phyloP scores from a whole-genome alignment of 2,797 vertebrate species.

The Hydrocynus forskahlii region DNA sequence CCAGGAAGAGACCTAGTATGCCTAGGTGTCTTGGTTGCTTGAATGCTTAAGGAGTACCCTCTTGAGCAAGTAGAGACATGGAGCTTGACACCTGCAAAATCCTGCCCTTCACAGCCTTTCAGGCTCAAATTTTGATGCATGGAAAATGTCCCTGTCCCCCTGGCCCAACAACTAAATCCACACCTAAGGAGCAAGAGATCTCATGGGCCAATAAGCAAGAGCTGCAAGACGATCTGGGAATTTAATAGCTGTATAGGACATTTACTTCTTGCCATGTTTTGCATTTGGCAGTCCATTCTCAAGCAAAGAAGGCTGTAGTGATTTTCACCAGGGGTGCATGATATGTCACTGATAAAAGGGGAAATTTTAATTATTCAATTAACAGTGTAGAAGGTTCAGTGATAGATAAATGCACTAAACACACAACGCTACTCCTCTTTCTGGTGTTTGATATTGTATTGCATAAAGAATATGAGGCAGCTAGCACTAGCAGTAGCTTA shows the following conservation, averaged over 20 bases:
- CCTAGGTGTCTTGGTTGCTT: neutral
- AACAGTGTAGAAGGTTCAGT: too few relatives aligned
- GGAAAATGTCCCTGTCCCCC: neutral
- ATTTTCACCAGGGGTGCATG: neutral
- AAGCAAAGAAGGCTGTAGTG: conserved; percentile 11
- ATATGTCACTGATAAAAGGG: neutral
- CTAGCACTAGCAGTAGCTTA: too few relatives aligned
- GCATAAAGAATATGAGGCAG: too few relatives aligned
- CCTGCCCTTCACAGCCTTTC: conserved; percentile 15
- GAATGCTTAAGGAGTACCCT: neutral
- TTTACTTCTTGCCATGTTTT: neutral
- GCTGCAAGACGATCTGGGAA: neutral
- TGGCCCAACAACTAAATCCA: neutral
- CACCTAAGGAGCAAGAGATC: neutral
- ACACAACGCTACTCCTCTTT: too few relatives aligned
- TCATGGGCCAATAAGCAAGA: neutral
- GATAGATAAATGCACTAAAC: too few relatives aligned
- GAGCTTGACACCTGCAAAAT: conserved; percentile 2
- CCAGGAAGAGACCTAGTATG: too few relatives aligned
- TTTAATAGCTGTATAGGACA: neutral
- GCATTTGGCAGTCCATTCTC: conserved; percentile 2
- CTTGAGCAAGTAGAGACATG: neutral
- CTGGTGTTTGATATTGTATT: too few relatives aligned
- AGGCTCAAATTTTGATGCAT: conserved; percentile 41
- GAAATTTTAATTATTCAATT: neutral